Evolutionary conservation across 2,888 invertebrate genomes (phyloP), one percentile per base, ranked within the genome.

Genomic region (Escarpia spicata): DNA sequence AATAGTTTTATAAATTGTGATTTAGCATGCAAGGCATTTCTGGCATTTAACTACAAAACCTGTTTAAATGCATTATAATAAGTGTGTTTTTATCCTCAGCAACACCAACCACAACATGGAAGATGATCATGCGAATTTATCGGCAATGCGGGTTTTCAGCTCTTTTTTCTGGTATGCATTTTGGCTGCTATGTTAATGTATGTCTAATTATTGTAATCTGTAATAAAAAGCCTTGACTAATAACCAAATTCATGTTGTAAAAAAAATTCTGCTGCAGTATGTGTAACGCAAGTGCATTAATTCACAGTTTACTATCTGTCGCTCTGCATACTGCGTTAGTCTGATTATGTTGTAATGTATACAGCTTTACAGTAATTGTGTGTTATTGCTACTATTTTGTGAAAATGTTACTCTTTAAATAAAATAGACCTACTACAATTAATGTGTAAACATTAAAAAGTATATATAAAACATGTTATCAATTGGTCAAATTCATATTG

Each of bases 131-230:
- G 31, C 92, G 92, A 0, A 37, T 92, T n/a, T 92, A 92, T 75
- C 31, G 45, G 43, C 92, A 92, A 19, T 45, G 44, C 3, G 92
- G 92, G 19, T 31, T 92, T 37, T 92, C 92, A 58, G 60, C 92
- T 12, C 92, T 92, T 37, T 92, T n/a, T 75, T 58, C 92, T 92
- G 92, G 92, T 92, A 37, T 75, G 92, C 45, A 44, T 19, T 91
- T 90, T 31, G 26, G 15, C 37, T 91, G 37, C 44, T 31, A 26
- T 44, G 31, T 43, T 91, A 26, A 15, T 19, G 37, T 31, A 43
- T 37, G 37, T 92, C 31, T 91, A 37, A 92, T 92, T 92, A 45
- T 90, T 90, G 45, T 92, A 37, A 37, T 37, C 37, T 37, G 37
- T 37, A 37, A 37, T 37, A 37, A 37, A 37, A 37, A 37, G 37